Evolutionary conservation across 2,113 vertebrate genomes (phyloP), one percentile per base, ranked within the genome.

Genomic region (Jacana jacana): DNA sequence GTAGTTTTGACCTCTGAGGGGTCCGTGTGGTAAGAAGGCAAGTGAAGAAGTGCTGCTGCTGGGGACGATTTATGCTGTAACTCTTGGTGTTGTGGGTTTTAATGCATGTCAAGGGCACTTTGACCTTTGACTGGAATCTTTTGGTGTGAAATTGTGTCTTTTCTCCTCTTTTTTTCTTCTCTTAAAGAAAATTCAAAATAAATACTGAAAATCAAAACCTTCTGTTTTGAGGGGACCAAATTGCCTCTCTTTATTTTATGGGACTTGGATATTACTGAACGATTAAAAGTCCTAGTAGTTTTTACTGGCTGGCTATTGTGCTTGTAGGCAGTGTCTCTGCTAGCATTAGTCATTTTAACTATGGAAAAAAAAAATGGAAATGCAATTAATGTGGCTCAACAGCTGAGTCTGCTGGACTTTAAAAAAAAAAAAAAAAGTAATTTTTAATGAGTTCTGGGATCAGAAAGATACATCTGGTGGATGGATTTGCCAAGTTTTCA

Each of bases 381-480:
- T 61, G 78, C 79, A 97, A 89, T 96, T 97, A 96, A 89, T 93
- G 81, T 84, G 88, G 84, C 78, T 96, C 89, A 96, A 81, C 93
- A 97, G 91, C 95, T 95, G 96, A 96, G 52, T 94, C 55, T 91
- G 83, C 88, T 95, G 93, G 93, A 93, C 92, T 95, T 96, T 4
- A 2, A 51, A 76, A 81, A 93, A 55, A 17, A 46, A 15, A 23
- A 0, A 65, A 83, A 94, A 79, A 93, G 79, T 84, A 91, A 94
- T 94, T 95, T 97, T 96, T 97, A 96, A 97, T 95, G 96, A 97
- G 92, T 97, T 96, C 39, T 96, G 87, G 73, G 97, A 96, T 97
- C 93, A 87, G 94, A 96, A 96, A 94, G 89, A 96, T 96, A 84
- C 95, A 96, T 97, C 95, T 97, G 94, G 95, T 91, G 44, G 57